A percentile compares a stretch with the other conserved stretches of the same genome.
phyloP scores from a whole-genome alignment of 1,140 invertebrate species.

The Drosophila nigrodunni region DNA sequence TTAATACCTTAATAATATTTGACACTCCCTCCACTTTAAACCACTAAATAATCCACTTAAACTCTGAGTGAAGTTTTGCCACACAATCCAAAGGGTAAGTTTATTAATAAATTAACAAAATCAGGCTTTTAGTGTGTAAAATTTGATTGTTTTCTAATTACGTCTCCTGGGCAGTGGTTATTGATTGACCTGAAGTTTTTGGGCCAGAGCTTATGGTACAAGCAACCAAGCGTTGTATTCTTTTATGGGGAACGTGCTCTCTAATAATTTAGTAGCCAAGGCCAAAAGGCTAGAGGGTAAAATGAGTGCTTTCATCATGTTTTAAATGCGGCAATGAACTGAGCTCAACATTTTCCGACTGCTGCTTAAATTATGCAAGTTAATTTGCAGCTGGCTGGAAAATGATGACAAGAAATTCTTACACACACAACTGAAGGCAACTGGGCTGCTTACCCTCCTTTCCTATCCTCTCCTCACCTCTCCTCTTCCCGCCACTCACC shows the following conservation, averaged over 20 bases:
- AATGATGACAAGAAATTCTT: conserved; percentile 79
- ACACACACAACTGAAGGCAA: conserved; percentile 24
- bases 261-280: conserved; percentile 65
- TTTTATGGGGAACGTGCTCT: conserved; percentile 51
- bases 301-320: conserved; percentile 42
- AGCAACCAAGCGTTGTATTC: conserved; percentile 42
- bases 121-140: conserved; percentile 3
- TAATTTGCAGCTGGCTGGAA: conserved; percentile 73
- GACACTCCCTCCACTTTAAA: no score
- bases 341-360: conserved; percentile 60
- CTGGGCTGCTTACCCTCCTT: neutral
- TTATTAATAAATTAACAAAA: conserved; percentile 8
- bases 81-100: neutral
- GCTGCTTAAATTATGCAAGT: conserved; percentile 77
- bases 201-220: neutral
- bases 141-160: conserved; percentile 24
- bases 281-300: conserved; percentile 34
- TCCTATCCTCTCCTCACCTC: neutral
- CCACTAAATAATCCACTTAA: no score
- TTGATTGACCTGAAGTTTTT: neutral
- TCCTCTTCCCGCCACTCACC: neutral
- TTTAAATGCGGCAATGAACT: conserved; percentile 72
- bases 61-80: no score
- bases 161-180: conserved; percentile 5
- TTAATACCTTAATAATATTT: no score